These are phyloP conservation scores for Ophion costatus DNA, from an alignment of 2,888 invertebrate species.

Conservation along the genomic window DNA sequence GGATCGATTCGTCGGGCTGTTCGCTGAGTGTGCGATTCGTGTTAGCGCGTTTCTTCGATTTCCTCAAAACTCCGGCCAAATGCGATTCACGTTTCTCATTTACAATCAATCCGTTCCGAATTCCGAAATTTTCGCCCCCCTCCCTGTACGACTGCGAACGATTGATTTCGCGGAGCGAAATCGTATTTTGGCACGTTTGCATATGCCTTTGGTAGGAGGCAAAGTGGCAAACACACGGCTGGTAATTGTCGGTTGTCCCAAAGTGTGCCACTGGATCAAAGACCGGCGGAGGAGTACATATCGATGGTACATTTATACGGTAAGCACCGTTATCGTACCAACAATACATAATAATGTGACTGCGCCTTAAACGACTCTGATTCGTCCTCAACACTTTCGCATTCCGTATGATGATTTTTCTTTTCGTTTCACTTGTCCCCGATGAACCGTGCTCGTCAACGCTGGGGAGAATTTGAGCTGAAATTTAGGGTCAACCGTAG, in stretches of 20 bases:
- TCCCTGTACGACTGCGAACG: not conserved
- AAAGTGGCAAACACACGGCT: conserved; percentile 47
- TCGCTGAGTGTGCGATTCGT: not conserved
- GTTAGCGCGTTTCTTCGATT: conserved; percentile 29
- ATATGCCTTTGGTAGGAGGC: conserved; percentile 13
- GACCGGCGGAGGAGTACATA: conserved; percentile 70
- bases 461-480: not conserved
- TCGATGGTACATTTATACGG: conserved; percentile 43
- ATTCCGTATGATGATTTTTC: conserved; percentile 59
- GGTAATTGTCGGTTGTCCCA: conserved; percentile 59
- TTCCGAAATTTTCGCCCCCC: conserved; percentile 22
- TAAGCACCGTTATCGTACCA: conserved; percentile 75
- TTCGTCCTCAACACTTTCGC: conserved; percentile 66
- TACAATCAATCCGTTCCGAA: conserved; percentile 52
- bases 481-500: not conserved
- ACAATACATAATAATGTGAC: conserved; percentile 76
- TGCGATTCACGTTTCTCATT: conserved; percentile 47
- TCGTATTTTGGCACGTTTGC: conserved; percentile 28
- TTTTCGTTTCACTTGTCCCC: conserved; percentile 25
- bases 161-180: conserved; percentile 24
- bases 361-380: conserved; percentile 70
- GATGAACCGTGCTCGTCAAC: not conserved
- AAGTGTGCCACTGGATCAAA: conserved; percentile 79
- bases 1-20: conserved; percentile 41
- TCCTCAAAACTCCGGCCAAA: not conserved